Percentiles rank a stretch among this genome's conserved stretches.
Conservation (phyloP, 2,113 vertebrate species). For the Motacilla tschutschensis region DNA sequence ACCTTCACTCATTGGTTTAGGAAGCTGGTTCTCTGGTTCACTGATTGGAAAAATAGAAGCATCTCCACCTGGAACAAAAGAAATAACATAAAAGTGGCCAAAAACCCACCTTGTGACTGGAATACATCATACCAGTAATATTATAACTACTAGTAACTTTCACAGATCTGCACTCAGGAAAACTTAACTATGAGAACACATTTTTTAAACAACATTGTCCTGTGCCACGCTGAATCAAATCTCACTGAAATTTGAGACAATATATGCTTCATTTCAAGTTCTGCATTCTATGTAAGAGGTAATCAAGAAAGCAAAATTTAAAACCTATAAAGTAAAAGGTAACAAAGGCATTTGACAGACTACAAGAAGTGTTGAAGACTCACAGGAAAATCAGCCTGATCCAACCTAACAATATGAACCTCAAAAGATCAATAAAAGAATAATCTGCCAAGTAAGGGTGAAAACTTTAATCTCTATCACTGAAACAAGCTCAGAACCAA, state of each 20-base stretch:
- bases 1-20: slow-evolving; percentile 28
- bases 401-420: background rate
- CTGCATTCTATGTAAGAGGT: background rate
- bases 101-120: background rate
- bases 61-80: slow-evolving; percentile 85
- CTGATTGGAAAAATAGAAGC: slow-evolving; percentile 90
- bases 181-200: background rate
- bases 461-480: background rate
- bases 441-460: background rate
- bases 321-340: background rate
- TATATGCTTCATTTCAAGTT: background rate
- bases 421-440: background rate
- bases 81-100: background rate
- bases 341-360: background rate
- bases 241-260: background rate
- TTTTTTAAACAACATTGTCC: background rate
- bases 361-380: background rate
- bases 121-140: background rate
- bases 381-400: background rate
- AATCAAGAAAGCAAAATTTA: background rate
- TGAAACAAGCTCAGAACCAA: background rate
- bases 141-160: background rate
- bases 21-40: slow-evolving; percentile 69
- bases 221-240: background rate
- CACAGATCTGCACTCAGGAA: background rate